A percentile compares a stretch with the other conserved stretches of the same genome.
Evolutionary conservation across 2,113 vertebrate genomes (phyloP).

Genomic region (Antechinus stuartii): DNA sequence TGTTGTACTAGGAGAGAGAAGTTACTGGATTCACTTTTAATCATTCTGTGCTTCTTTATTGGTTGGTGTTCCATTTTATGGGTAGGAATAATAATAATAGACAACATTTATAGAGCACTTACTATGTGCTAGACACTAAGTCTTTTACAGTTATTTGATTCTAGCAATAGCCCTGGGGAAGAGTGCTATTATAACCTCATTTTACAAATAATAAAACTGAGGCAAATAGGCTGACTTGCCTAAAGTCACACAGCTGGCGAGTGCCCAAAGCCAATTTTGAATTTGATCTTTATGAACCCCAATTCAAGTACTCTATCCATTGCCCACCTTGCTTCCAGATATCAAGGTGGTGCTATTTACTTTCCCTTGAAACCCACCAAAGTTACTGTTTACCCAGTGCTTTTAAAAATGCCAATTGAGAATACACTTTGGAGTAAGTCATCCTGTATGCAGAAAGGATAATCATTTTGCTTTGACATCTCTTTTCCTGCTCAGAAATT

Average conservation of each 20-base stretch:
- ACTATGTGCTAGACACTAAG: background rate
- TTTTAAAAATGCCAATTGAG: conserved; percentile 71
- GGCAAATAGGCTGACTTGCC: background rate
- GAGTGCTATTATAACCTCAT: background rate
- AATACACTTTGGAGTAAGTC: conserved; percentile 70
- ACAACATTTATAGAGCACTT: background rate
- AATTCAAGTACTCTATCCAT: background rate
- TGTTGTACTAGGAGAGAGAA: background rate
- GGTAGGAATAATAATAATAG: background rate
- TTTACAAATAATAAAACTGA: background rate
- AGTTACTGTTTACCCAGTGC: conserved; percentile 62
- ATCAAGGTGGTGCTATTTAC: conserved; percentile 45
- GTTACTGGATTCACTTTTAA: background rate
- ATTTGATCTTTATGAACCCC: background rate
- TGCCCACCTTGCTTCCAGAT: background rate
- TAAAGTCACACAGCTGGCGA: background rate
- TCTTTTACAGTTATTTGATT: background rate
- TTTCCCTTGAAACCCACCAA: conserved; percentile 51
- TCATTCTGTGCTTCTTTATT: background rate
- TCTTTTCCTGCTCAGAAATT: conserved; percentile 84
- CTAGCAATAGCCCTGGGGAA: background rate
- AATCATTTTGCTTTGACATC: conserved; percentile 80
- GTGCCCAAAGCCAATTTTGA: background rate
- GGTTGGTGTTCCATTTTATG: background rate
- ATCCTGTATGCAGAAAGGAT: conserved; percentile 83